Base-by-base conservation (phyloP, 2,113 vertebrate genomes). In the Meleagris gallopavo region DNA sequence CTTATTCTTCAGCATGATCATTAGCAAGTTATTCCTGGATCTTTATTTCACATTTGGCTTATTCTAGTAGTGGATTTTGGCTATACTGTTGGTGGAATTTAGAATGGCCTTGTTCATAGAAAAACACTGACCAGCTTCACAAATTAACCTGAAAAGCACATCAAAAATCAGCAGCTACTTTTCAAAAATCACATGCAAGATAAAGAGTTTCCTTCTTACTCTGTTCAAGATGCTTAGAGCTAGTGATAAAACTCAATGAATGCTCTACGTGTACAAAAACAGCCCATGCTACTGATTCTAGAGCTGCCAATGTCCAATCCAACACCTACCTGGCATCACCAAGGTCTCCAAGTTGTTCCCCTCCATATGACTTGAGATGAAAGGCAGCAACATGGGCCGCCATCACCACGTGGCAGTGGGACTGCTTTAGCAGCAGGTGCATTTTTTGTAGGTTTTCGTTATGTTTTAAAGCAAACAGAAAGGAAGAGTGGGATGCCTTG, bases 351-450 rank as follows among this genome's bases (percentile, higher is more conserved):
- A 20, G 13, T 29, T 21, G 32, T 6, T 88, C 22, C 64, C 14
- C 14, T 72, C 52, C 38, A 13, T 1, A 6, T 0, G 2, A 25
- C 34, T 46, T 19, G 6, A n/a, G 57, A 69, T 10, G 17, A 76
- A 14, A 89, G 13, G 13, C 4, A 1, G 40, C 81, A 84, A 12
- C n/a, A 52, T 0, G 0, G 45, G 72, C 52, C 9, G 14, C 52
- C 9, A 10, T 15, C 15, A 21, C 3, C 12, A 22, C 48, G 2
- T 5, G 60, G 64, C 15, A 54, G 78, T 74, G 58, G 88, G 55
- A 14, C 43, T 36, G 25, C 43, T 45, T 11, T 52, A 70, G 46
- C 57, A 88, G 16, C 64, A 90, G 48, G 57, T 92, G 79, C 34
- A 25, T 60, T 12, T 48, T 40, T 77, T 46, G 38, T 2, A 36